Base-by-base conservation (phyloP, 2,888 invertebrate genomes). In the Tipula unca region DNA sequence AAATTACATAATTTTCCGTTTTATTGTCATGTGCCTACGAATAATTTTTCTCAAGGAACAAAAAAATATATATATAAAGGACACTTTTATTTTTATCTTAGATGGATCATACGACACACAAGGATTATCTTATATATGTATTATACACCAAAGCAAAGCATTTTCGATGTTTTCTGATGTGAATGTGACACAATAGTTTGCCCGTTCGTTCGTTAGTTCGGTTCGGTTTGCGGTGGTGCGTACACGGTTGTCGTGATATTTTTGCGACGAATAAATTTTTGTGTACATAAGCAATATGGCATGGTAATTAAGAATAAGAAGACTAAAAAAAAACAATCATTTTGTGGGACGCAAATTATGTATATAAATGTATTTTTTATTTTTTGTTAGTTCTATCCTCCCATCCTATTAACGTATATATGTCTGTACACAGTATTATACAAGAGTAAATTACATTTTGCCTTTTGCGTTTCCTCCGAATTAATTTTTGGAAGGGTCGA, bases 51-150 rank as follows among this genome's bases (percentile, higher is more conserved):
- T 25, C 69, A 69, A 69, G 69, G 10, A 69, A 25, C 69, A 69
- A 69, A 69, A 69, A n/a, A n/a, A n/a, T n/a, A n/a, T n/a, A n/a
- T n/a, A n/a, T n/a, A n/a, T n/a, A n/a, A 69, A 25, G 69, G 20
- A 69, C 69, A 69, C 13, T 25, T 69, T 25, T 25, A 69, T 69
- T 69, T n/a, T 69, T 69, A 69, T 69, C 20, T 69, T 69, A 69
- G 69, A 69, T 69, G 69, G 69, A 69, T 69, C 69, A 69, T 69
- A 69, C 69, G 69, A 69, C 69, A 69, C 69, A 69, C 69, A 69
- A 69, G 25, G 69, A 25, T 69, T 69, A 69, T 69, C 69, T 69
- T 69, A 69, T 14, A 10, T 25, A 10, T 13, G 13, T 39, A 39
- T 39, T 35, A n/a, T n/a, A n/a, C n/a, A 25, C 25, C 25, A 69